phyloP scores from a whole-genome alignment of 2,888 invertebrate genomes.

The Scotopteryx bipunctaria region DNA sequence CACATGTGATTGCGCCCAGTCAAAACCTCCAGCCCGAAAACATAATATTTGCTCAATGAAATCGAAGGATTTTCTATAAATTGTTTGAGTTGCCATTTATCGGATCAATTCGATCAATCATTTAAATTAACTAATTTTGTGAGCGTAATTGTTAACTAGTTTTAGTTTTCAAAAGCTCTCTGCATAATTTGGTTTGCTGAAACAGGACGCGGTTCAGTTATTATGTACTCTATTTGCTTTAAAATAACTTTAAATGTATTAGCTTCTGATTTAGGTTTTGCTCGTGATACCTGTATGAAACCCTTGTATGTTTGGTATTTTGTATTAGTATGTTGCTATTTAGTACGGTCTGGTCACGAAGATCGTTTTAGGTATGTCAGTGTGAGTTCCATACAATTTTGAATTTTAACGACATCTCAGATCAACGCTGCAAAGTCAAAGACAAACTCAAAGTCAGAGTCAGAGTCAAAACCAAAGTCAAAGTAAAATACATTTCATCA shows the following conservation, averaged over 20 bases:
- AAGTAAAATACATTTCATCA: too few species aligned
- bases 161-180: slow-evolving; percentile 10
- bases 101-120: slow-evolving; percentile 11
- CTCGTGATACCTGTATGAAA: too few species aligned
- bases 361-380: too few species aligned
- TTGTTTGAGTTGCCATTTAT: slow-evolving; percentile 11
- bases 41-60: background rate
- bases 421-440: too few species aligned
- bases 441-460: too few species aligned
- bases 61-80: slow-evolving; percentile 9
- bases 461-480: too few species aligned
- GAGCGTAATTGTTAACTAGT: slow-evolving; percentile 7
- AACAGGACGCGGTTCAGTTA: slow-evolving; percentile 3
- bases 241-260: background rate
- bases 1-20: background rate
- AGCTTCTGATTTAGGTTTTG: too few species aligned
- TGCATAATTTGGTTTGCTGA: slow-evolving; percentile 7
- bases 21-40: slow-evolving; percentile 2
- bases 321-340: too few species aligned
- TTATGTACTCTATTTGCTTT: slow-evolving; percentile 14
- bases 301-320: too few species aligned
- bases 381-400: too few species aligned
- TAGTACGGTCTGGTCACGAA: too few species aligned
- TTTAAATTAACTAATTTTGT: slow-evolving; percentile 16
- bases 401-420: too few species aligned